Percentiles rank a stretch among this genome's conserved stretches.
phyloP scores from a whole-genome alignment of 2,113 vertebrate species.

The Blennius ocellaris region DNA sequence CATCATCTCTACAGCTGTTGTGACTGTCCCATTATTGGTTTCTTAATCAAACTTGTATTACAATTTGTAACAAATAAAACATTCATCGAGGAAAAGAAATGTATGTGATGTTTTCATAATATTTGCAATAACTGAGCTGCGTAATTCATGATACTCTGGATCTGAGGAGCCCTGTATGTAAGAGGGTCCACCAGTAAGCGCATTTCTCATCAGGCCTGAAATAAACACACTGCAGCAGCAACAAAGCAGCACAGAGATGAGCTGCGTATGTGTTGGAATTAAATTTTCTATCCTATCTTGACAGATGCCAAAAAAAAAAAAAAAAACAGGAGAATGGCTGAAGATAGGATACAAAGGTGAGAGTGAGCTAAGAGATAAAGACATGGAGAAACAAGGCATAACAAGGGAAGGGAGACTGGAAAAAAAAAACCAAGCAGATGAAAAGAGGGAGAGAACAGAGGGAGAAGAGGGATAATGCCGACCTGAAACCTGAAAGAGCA shows the following conservation, averaged over 20 bases:
- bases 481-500: slow-evolving; percentile 1
- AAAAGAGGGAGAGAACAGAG: slow-evolving; percentile 6
- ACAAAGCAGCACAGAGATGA: background rate
- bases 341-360: slow-evolving; percentile 36
- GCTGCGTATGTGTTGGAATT: slow-evolving; percentile 29
- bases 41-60: slow-evolving; percentile 26
- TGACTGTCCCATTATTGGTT: background rate
- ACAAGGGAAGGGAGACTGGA: slow-evolving; percentile 21
- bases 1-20: no score
- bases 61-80: no score
- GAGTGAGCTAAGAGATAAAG: slow-evolving; percentile 41
- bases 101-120: background rate
- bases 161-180: background rate
- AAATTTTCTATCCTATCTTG: slow-evolving; percentile 32
- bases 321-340: slow-evolving; percentile 12
- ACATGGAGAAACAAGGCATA: slow-evolving; percentile 38
- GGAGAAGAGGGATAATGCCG: slow-evolving; percentile 5
- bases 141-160: background rate
- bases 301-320: slow-evolving; percentile 23
- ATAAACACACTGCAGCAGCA: slow-evolving; percentile 13
- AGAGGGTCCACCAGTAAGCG: background rate
- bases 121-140: slow-evolving; percentile 2
- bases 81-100: no score
- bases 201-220: slow-evolving; percentile 8
- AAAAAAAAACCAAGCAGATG: slow-evolving; percentile 16